Evolutionary conservation across 1,140 invertebrate genomes (phyloP).

Genomic region (Drosophila paulistorum): DNA sequence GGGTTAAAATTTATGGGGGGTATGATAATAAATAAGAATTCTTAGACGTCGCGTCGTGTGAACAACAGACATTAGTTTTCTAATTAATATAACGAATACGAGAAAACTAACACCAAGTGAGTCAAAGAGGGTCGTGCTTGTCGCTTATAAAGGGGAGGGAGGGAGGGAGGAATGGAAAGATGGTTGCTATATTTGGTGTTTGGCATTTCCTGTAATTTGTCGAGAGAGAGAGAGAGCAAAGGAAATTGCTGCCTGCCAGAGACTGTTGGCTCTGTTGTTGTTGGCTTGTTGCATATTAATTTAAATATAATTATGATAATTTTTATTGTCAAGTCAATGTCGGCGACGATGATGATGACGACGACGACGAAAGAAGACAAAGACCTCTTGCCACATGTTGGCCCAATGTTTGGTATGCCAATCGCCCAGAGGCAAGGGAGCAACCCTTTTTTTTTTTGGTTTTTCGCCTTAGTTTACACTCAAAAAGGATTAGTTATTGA

Average conservation of each 20-base stretch:
- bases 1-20: conserved; percentile 27
- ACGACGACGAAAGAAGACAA: conserved; percentile 12
- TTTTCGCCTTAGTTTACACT: conserved; percentile 38
- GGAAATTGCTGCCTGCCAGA: conserved; percentile 58
- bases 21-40: conserved; percentile 39
- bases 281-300: conserved; percentile 74
- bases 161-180: background rate
- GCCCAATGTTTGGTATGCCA: conserved; percentile 37
- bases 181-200: conserved; percentile 43
- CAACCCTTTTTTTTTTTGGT: conserved; percentile 49
- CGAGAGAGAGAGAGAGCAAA: conserved; percentile 46
- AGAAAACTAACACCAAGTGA: conserved; percentile 42
- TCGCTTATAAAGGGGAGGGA: conserved; percentile 20
- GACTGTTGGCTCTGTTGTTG: conserved; percentile 19
- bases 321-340: conserved; percentile 73
- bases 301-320: conserved; percentile 82
- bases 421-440: conserved; percentile 42
- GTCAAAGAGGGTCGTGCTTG: background rate
- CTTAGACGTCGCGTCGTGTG: conserved; percentile 41
- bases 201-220: conserved; percentile 80
- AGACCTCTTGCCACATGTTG: conserved; percentile 59
- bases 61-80: conserved; percentile 33
- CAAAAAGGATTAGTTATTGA: conserved; percentile 79
- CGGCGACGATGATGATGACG: background rate
- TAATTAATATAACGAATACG: conserved; percentile 57